These are phyloP conservation scores for Rattus rattus DNA, from an alignment of 2,113 vertebrate genomes.

Conservation along the genomic window DNA sequence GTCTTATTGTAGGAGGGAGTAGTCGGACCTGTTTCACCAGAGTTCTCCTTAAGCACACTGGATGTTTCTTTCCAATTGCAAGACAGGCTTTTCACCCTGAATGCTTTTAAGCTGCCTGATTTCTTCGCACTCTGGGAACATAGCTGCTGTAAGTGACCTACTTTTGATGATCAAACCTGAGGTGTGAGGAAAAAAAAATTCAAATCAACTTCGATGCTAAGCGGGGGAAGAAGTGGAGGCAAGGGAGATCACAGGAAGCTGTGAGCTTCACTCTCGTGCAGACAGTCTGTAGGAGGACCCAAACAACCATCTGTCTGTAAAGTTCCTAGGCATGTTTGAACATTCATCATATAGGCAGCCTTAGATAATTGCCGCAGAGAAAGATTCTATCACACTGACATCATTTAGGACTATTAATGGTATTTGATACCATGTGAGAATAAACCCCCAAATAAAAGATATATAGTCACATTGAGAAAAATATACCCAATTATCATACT, in stretches of 20 bases:
- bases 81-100: constrained; percentile 49
- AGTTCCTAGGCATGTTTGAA: constrained; percentile 35
- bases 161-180: constrained; percentile 71
- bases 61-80: constrained; percentile 29
- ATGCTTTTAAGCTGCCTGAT: constrained; percentile 58
- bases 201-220: constrained; percentile 60
- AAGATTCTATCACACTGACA: constrained; percentile 1
- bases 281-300: constrained; percentile 53
- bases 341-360: not conserved
- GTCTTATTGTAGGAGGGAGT: not conserved
- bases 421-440: not conserved
- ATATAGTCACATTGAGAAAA: not conserved
- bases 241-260: constrained; percentile 53
- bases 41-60: not conserved
- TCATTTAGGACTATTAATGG: not conserved
- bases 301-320: constrained; percentile 64
- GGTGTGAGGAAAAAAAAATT: constrained; percentile 67
- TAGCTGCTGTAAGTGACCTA: constrained; percentile 71
- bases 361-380: not conserved
- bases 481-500: not conserved
- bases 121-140: constrained; percentile 62
- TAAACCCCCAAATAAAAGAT: not conserved
- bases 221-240: constrained; percentile 29
- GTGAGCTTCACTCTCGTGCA: not conserved
- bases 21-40: not conserved